Percentiles rank a stretch among this genome's conserved stretches.
Evolutionary conservation across 2,888 invertebrate species (phyloP).

Genomic region (Volucella bombylans): DNA sequence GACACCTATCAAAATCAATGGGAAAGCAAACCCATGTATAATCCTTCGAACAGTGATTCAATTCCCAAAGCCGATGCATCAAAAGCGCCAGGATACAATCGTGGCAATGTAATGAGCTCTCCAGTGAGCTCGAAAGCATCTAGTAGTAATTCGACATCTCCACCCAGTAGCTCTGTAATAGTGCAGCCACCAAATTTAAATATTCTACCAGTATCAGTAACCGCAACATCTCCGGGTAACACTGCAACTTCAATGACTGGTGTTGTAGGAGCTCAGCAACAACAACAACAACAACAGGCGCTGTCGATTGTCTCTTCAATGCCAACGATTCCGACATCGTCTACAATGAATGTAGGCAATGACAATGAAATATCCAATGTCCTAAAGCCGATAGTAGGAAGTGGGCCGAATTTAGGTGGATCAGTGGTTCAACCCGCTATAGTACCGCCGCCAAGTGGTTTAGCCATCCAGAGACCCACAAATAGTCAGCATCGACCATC

Average conservation of each 20-base stretch:
- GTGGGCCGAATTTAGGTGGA: conserved; percentile 47
- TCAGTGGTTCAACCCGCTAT: conserved; percentile 59
- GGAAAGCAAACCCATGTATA: conserved; percentile 83
- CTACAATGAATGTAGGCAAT: conserved; percentile 57
- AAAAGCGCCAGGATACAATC: conserved; percentile 93
- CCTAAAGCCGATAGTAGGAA: conserved; percentile 64
- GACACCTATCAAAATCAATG: conserved; percentile 85
- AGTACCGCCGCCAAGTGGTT: conserved; percentile 77
- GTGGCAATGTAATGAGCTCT: conserved; percentile 90
- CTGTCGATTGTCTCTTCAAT: conserved; percentile 56
- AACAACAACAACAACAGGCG: conserved; percentile 27
- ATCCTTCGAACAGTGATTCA: conserved; percentile 82
- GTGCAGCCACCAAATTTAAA: conserved; percentile 73
- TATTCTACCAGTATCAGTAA: conserved; percentile 74
- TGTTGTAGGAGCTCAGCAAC: conserved; percentile 70
- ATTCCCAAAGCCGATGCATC: conserved; percentile 89
- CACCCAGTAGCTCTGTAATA: conserved; percentile 80
- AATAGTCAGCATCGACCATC: conserved; percentile 75
- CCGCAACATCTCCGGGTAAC: conserved; percentile 72
- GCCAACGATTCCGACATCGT: conserved; percentile 60
- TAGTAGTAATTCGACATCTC: conserved; percentile 84
- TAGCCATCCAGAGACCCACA: conserved; percentile 80
- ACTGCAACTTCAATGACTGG: conserved; percentile 71
- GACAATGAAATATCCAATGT: conserved; percentile 71
- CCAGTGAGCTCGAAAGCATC: conserved; percentile 88